These are phyloP conservation scores for Telmatochromis sp. DNA, from an alignment of 2,113 vertebrate species.

Conservation along the genomic window DNA sequence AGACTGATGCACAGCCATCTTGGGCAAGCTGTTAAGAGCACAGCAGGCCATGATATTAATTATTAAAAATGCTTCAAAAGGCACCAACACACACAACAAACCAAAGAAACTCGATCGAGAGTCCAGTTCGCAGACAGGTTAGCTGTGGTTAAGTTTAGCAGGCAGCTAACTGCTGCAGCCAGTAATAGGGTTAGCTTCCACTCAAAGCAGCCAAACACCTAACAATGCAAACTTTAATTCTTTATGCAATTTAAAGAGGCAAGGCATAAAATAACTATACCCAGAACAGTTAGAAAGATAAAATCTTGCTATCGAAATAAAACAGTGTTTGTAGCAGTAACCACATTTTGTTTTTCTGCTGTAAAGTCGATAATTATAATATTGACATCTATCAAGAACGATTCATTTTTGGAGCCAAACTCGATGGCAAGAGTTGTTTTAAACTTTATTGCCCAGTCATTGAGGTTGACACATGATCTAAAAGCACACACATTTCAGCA, in stretches of 20 bases:
- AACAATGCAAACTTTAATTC: background rate
- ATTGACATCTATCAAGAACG: background rate
- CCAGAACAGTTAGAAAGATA: background rate
- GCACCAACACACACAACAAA: background rate
- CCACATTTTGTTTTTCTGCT: background rate
- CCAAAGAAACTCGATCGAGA: background rate
- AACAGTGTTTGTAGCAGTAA: fast-evolving
- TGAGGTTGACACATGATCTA: background rate
- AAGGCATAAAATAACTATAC: background rate
- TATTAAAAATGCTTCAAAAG: background rate
- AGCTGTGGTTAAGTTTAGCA: background rate
- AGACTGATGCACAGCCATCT: background rate
- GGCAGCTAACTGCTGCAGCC: background rate
- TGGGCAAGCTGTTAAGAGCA: background rate
- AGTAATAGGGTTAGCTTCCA: background rate
- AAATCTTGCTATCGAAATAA: background rate
- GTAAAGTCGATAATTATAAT: background rate
- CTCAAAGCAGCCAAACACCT: background rate
- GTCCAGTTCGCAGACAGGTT: background rate
- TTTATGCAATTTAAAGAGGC: background rate
- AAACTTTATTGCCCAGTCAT: background rate
- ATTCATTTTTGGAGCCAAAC: background rate
- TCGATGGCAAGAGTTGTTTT: background rate
- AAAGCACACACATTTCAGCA: background rate
- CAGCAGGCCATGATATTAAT: background rate